A percentile compares a stretch with the other conserved stretches of the same genome.
phyloP scores from a whole-genome alignment of 2,888 invertebrate species.

The Hyposoter didymator region DNA sequence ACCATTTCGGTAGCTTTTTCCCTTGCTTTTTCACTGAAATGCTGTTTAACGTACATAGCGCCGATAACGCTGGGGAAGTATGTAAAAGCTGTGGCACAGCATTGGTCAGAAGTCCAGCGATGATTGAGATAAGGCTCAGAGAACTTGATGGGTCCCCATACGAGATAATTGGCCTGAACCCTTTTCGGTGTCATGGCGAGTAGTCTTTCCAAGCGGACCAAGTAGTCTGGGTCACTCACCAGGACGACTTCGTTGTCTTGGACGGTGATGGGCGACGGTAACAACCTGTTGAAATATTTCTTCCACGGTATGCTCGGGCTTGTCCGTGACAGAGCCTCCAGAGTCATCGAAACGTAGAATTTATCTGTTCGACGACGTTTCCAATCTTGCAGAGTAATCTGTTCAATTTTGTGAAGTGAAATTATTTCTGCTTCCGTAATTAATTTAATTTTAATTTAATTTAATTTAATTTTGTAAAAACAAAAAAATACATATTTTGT shows the following conservation, averaged over 20 bases:
- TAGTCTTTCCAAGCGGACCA: conserved; percentile 88
- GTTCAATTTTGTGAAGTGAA: not conserved
- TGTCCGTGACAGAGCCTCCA: conserved; percentile 89
- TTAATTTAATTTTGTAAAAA: no score
- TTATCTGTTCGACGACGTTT: conserved; percentile 94
- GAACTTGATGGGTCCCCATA: conserved; percentile 95
- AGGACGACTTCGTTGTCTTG: conserved; percentile 90
- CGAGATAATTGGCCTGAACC: conserved; percentile 94
- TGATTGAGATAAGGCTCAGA: conserved; percentile 93
- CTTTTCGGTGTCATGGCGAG: conserved; percentile 86
- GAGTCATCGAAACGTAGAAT: conserved; percentile 94
- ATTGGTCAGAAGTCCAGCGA: conserved; percentile 88
- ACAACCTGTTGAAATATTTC: conserved; percentile 91
- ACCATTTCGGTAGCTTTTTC: conserved; percentile 94
- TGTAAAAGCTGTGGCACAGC: conserved; percentile 92
- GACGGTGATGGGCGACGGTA: conserved; percentile 88
- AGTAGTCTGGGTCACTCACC: conserved; percentile 92
- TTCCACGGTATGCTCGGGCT: conserved; percentile 92
- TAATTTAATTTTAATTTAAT: no score
- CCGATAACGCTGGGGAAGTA: conserved; percentile 92
- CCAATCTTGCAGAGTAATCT: conserved; percentile 87
- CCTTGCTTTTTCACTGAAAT: conserved; percentile 94
- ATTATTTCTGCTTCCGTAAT: not conserved
- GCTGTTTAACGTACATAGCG: conserved; percentile 93
- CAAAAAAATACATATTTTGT: no score